Percentiles rank a stretch among this genome's conserved stretches.
Evolutionary conservation across 1,140 invertebrate species (phyloP).

Genomic region (Hylaeus volcanicus): DNA sequence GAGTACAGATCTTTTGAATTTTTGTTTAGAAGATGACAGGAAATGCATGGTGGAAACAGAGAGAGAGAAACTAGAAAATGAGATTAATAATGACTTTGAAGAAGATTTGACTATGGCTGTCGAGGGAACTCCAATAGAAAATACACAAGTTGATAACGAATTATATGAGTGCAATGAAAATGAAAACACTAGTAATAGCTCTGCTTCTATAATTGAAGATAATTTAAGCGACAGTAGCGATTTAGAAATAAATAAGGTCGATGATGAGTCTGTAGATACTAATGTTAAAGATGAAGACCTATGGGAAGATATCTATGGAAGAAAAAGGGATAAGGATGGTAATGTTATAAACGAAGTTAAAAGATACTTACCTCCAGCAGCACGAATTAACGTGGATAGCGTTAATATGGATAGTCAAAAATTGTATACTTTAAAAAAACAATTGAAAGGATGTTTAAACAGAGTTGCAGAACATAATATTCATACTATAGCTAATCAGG

Average conservation of each 20-base stretch:
- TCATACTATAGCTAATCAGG: conserved; percentile 87
- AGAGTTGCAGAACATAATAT: conserved; percentile 94
- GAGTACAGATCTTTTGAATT: conserved; percentile 86
- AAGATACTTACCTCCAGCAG: conserved; percentile 92
- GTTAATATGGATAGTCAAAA: conserved; percentile 81
- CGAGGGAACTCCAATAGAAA: neutral
- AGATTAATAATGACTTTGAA: conserved; percentile 85
- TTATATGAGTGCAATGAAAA: conserved; percentile 31
- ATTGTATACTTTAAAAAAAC: conserved; percentile 85
- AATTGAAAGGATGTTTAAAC: conserved; percentile 94
- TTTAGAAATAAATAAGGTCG: conserved; percentile 55
- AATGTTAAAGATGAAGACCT: conserved; percentile 65
- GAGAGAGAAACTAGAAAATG: conserved; percentile 83
- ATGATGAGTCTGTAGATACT: conserved; percentile 53
- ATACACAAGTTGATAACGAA: no score
- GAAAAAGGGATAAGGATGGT: conserved; percentile 89
- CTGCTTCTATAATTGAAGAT: conserved; percentile 13
- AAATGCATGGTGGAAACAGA: conserved; percentile 84
- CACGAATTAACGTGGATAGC: conserved; percentile 77
- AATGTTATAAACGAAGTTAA: conserved; percentile 84
- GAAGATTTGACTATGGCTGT: conserved; percentile 81
- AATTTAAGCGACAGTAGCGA: conserved; percentile 46
- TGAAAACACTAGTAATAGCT: conserved; percentile 47
- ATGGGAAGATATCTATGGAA: conserved; percentile 97
- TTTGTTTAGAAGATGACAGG: conserved; percentile 88